Conservation (phyloP, 1,140 invertebrate genomes). For the Pseudomyrmex gracilis region DNA sequence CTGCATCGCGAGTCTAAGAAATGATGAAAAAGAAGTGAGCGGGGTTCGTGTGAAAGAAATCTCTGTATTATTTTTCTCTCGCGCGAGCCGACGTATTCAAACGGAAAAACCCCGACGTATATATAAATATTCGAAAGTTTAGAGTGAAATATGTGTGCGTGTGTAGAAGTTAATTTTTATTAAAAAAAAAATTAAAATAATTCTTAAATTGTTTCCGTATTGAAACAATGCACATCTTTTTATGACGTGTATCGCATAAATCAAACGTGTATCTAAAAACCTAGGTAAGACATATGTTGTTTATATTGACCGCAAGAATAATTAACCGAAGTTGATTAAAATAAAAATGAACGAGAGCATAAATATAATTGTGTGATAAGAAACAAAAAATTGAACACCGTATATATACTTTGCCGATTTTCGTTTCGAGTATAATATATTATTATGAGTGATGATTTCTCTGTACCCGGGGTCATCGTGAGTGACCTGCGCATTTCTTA, state of each 20-base stretch:
- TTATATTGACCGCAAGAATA: no score
- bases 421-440: slow-evolving; percentile 45
- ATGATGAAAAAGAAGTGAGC: neutral
- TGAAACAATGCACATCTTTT: no score
- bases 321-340: neutral
- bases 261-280: no score
- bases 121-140: no score
- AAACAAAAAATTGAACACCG: slow-evolving; percentile 6
- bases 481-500: slow-evolving; percentile 72
- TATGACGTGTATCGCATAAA: no score
- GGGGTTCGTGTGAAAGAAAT: slow-evolving; percentile 1
- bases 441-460: slow-evolving; percentile 61
- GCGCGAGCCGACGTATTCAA: neutral
- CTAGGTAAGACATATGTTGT: no score
- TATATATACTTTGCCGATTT: neutral
- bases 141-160: no score
- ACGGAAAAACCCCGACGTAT: neutral
- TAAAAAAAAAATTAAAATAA: no score
- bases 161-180: no score
- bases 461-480: slow-evolving; percentile 69
- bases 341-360: neutral
- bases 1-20: neutral
- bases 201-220: no score
- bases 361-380: slow-evolving; percentile 26
- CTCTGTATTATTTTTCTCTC: neutral